These are phyloP conservation scores for Cossypha dichroa DNA, from an alignment of 2,797 vertebrate species.

Conservation along the genomic window DNA sequence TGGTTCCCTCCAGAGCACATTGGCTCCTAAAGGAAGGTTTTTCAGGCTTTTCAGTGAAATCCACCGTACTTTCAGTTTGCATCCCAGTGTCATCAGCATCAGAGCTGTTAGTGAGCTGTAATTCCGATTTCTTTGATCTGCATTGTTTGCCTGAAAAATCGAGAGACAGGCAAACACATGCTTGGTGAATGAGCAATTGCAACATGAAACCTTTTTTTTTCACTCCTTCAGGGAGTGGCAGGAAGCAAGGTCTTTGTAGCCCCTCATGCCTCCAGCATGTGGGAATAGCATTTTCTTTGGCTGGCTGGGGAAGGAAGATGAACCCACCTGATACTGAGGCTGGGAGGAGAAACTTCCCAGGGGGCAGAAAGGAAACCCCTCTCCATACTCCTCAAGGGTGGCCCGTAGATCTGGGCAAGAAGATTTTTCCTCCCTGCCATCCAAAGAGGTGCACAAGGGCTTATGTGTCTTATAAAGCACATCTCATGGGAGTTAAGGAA, in stretches of 20 bases:
- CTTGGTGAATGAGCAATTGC: background rate
- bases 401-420: fast-evolving
- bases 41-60: background rate
- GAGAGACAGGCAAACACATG: fast-evolving
- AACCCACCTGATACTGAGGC: fast-evolving
- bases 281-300: background rate
- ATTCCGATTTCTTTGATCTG: conserved; percentile 59
- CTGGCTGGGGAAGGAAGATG: background rate
- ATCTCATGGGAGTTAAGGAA: background rate
- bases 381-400: background rate
- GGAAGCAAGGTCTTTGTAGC: background rate
- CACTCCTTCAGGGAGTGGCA: background rate
- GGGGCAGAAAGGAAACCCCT: fast-evolving
- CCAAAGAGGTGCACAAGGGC: fast-evolving
- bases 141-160: conserved; percentile 47
- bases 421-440: fast-evolving
- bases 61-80: conserved; percentile 33
- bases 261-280: fast-evolving
- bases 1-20: background rate
- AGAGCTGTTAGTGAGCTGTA: conserved; percentile 50
- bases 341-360: background rate
- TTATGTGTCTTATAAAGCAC: fast-evolving
- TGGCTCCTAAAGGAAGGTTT: background rate
- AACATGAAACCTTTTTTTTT: fast-evolving
- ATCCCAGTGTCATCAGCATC: conserved; percentile 8